Evolutionary conservation across 2,888 invertebrate species (phyloP).

Genomic region (Trichogramma evanescens): DNA sequence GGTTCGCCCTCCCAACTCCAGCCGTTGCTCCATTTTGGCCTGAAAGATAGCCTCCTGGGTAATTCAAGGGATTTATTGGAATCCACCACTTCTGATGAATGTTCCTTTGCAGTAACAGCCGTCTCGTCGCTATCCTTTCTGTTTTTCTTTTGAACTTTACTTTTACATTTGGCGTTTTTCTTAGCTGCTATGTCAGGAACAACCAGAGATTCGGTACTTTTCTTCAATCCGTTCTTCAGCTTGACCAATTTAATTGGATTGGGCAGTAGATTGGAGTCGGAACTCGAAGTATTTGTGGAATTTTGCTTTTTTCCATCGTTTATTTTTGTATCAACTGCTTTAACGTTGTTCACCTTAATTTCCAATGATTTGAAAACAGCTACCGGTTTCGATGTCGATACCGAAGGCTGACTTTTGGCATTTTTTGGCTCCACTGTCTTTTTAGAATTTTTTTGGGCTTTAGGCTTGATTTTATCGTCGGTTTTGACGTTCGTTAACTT

Average conservation of each 20-base stretch:
- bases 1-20: constrained; percentile 87
- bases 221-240: not conserved
- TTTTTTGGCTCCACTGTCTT: not conserved
- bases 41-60: constrained; percentile 47
- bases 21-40: constrained; percentile 80
- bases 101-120: too few relatives aligned
- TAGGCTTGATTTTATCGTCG: constrained; percentile 13
- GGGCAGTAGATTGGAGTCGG: not conserved
- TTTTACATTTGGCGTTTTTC: not conserved
- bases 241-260: not conserved
- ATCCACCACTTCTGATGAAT: not conserved
- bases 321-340: too few relatives aligned
- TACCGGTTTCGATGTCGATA: too few relatives aligned
- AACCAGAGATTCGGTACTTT: too few relatives aligned
- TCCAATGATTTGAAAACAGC: too few relatives aligned
- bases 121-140: not conserved
- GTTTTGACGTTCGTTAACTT: constrained; percentile 11
- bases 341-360: too few relatives aligned
- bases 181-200: not conserved
- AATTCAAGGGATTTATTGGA: constrained; percentile 41
- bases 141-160: not conserved
- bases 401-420: not conserved
- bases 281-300: not conserved
- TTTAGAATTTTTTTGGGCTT: constrained; percentile 1
- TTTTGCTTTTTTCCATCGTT: not conserved